phyloP scores from a whole-genome alignment of 2,888 invertebrate genomes.

The Philhelius pedissequus region DNA sequence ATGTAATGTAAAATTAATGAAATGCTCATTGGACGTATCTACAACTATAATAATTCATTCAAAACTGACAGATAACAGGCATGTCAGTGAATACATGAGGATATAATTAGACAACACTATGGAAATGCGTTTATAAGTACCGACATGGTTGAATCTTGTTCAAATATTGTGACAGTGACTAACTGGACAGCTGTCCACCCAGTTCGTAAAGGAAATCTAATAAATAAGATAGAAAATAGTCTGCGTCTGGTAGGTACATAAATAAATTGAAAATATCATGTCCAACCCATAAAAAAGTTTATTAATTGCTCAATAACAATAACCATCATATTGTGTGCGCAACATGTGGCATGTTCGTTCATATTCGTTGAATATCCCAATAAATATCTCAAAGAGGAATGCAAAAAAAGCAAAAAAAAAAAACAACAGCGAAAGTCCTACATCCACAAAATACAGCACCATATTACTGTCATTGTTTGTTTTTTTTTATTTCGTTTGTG shows the following conservation, averaged over 20 bases:
- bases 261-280: slow-evolving; percentile 9
- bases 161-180: too few relatives aligned
- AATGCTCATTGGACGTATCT: too few relatives aligned
- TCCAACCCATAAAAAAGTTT: slow-evolving; percentile 24
- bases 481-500: background rate
- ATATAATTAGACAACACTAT: too few relatives aligned
- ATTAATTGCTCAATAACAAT: slow-evolving; percentile 27
- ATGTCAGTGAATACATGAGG: too few relatives aligned
- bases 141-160: too few relatives aligned
- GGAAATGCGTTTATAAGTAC: too few relatives aligned
- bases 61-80: too few relatives aligned
- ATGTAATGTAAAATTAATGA: too few relatives aligned
- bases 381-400: slow-evolving; percentile 26
- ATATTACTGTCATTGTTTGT: slow-evolving; percentile 16
- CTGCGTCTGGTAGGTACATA: background rate
- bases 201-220: too few relatives aligned
- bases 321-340: slow-evolving; percentile 15
- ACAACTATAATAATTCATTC: too few relatives aligned
- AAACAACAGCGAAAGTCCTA: background rate
- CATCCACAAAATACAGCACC: slow-evolving; percentile 16
- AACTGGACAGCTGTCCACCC: too few relatives aligned
- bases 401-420: background rate
- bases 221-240: too few relatives aligned
- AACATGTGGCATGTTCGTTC: slow-evolving; percentile 58
- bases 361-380: slow-evolving; percentile 49